Percentiles rank a stretch among this genome's conserved stretches.
phyloP scores from a whole-genome alignment of 2,888 invertebrate genomes.

The Hypercompe scribonia region DNA sequence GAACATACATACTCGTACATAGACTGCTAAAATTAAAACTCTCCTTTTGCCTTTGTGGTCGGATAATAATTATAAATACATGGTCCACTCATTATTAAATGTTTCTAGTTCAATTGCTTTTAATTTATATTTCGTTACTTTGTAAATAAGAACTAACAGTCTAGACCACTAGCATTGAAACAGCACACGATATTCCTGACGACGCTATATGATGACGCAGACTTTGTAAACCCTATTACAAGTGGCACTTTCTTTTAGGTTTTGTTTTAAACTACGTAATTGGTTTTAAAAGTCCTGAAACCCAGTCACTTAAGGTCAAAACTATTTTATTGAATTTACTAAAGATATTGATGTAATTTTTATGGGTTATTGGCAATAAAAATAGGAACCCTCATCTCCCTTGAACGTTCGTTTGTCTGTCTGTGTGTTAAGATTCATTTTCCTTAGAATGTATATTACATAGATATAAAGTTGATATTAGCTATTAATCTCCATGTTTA shows the following conservation, averaged over 20 bases:
- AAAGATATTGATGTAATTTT: constrained; percentile 29
- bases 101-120: constrained; percentile 17
- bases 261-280: constrained; percentile 80
- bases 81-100: constrained; percentile 27
- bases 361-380: neutral
- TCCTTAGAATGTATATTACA: neutral
- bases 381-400: neutral
- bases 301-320: constrained; percentile 66
- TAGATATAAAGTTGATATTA: neutral
- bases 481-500: neutral
- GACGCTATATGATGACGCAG: constrained; percentile 75
- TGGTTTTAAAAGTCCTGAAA: constrained; percentile 70
- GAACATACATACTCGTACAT: too few species aligned
- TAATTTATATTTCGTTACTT: constrained; percentile 10
- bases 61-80: constrained; percentile 26
- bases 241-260: constrained; percentile 76
- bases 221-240: constrained; percentile 66
- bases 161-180: constrained; percentile 77
- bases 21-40: too few species aligned
- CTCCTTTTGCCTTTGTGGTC: too few species aligned
- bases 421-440: neutral
- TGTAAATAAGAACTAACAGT: constrained; percentile 72
- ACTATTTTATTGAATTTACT: constrained; percentile 54
- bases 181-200: constrained; percentile 78
- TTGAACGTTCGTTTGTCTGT: neutral